Conservation (phyloP, 2,888 invertebrate species). For the Hirudinaria manillensis region DNA sequence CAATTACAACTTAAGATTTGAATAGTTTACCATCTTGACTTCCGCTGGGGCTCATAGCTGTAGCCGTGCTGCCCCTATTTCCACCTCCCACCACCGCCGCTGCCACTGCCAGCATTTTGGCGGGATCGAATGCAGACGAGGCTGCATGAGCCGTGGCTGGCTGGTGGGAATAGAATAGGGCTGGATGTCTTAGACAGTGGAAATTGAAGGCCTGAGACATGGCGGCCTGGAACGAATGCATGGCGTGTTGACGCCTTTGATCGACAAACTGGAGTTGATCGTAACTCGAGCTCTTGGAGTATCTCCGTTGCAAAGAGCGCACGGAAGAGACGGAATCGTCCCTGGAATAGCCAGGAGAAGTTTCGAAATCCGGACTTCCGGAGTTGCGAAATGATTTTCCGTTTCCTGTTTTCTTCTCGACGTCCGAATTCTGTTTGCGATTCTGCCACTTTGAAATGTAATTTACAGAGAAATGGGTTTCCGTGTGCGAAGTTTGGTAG, state of each 20-base stretch:
- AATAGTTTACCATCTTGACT: constrained; percentile 29
- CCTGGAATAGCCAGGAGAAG: background rate
- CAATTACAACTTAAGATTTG: too few species aligned
- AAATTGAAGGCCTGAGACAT: constrained; percentile 41
- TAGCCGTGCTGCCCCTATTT: background rate
- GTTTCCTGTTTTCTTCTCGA: background rate
- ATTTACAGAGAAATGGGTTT: constrained; percentile 7
- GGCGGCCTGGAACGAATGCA: constrained; percentile 38
- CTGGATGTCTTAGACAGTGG: constrained; percentile 38
- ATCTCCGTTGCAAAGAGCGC: background rate
- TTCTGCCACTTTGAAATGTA: constrained; percentile 2
- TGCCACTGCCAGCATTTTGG: constrained; percentile 26
- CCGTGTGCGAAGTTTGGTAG: constrained; percentile 10
- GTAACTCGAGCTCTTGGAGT: background rate
- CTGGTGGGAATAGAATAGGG: constrained; percentile 30
- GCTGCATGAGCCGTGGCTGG: background rate
- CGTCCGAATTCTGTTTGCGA: background rate
- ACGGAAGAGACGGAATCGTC: constrained; percentile 19
- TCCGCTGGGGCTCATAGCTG: constrained; percentile 27
- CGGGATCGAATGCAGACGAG: constrained; percentile 14
- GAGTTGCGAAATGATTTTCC: constrained; percentile 11
- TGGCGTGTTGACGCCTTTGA: constrained; percentile 24
- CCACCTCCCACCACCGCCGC: constrained; percentile 12
- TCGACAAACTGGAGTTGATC: constrained; percentile 15
- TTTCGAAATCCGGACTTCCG: constrained; percentile 10